Evolutionary conservation across 2,113 vertebrate species (phyloP).

Genomic region (zebrafish (Danio rerio)): DNA sequence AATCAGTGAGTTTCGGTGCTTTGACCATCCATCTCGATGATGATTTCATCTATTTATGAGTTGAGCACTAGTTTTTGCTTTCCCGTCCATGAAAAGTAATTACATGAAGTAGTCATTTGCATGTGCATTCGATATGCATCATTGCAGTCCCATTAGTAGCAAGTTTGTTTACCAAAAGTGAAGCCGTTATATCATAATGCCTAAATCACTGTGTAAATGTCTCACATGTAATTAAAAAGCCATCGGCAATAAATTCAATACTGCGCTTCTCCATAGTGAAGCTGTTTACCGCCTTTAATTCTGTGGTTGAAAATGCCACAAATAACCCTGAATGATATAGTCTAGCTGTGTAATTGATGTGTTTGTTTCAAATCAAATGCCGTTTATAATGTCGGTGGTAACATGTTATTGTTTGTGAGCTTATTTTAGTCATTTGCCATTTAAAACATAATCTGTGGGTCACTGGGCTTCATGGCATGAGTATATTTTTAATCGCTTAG

Average conservation of each 20-base stretch:
- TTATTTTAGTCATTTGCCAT: no score
- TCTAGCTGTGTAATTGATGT: not conserved
- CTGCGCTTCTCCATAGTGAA: not conserved
- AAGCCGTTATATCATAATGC: constrained; percentile 13
- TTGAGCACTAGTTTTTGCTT: constrained; percentile 5
- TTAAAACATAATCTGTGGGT: not conserved
- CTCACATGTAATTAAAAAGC: constrained; percentile 7
- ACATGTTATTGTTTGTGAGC: not conserved
- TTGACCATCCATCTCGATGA: not conserved
- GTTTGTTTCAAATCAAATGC: not conserved
- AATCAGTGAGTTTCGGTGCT: not conserved
- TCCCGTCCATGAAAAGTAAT: constrained; percentile 14
- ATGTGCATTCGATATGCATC: constrained; percentile 23
- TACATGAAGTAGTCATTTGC: constrained; percentile 4
- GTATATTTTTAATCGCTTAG: not conserved
- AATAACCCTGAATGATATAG: not conserved
- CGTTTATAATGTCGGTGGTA: not conserved
- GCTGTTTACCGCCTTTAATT: not conserved
- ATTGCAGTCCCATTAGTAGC: constrained; percentile 19
- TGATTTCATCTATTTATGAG: not conserved
- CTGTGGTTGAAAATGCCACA: not conserved
- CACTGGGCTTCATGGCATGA: no score
- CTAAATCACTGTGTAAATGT: constrained; percentile 14
- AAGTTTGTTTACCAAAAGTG: constrained; percentile 15
- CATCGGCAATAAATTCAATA: not conserved